Percentiles rank a stretch among this genome's conserved stretches.
Evolutionary conservation across 2,888 invertebrate genomes (phyloP).

Genomic region (Hermaeophaga mercurialis): DNA sequence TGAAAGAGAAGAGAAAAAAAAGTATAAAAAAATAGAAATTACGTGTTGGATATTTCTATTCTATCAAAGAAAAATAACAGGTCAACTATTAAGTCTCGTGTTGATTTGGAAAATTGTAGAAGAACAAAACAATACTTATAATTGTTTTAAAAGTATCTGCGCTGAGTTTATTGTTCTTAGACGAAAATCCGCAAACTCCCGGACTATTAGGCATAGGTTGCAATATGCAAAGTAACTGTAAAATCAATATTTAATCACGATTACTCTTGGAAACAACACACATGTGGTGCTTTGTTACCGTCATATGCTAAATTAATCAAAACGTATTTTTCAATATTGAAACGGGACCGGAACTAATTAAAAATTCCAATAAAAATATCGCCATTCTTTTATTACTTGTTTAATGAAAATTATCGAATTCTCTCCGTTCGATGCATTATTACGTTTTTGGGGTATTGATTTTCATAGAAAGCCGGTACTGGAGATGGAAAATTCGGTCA

Average conservation of each 20-base stretch:
- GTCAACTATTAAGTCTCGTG: no score
- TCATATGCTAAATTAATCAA: slow-evolving; percentile 53
- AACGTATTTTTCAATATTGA: slow-evolving; percentile 52
- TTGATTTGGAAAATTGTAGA: no score
- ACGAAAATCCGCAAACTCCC: not conserved
- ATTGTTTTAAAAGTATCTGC: not conserved
- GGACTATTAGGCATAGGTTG: slow-evolving; percentile 22
- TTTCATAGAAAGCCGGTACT: slow-evolving; percentile 8
- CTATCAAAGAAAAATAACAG: no score
- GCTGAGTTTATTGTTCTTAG: no score
- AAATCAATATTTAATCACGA: slow-evolving; percentile 55
- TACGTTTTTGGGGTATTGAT: slow-evolving; percentile 27
- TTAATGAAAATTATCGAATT: slow-evolving; percentile 38
- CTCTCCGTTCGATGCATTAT: slow-evolving; percentile 27
- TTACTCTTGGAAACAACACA: slow-evolving; percentile 50
- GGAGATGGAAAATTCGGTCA: no score
- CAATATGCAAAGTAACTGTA: slow-evolving; percentile 46
- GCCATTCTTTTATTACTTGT: slow-evolving; percentile 48
- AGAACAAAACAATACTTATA: no score
- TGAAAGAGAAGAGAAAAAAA: no score
- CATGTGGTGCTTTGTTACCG: slow-evolving; percentile 49
- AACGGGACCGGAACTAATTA: slow-evolving; percentile 51
- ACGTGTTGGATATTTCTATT: no score
- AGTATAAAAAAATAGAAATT: no score
- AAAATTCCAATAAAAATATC: slow-evolving; percentile 54